Evolutionary conservation across 2,797 vertebrate species (phyloP), one percentile per base, ranked within the genome.

Genomic region (Limnodromus scolopaceus): DNA sequence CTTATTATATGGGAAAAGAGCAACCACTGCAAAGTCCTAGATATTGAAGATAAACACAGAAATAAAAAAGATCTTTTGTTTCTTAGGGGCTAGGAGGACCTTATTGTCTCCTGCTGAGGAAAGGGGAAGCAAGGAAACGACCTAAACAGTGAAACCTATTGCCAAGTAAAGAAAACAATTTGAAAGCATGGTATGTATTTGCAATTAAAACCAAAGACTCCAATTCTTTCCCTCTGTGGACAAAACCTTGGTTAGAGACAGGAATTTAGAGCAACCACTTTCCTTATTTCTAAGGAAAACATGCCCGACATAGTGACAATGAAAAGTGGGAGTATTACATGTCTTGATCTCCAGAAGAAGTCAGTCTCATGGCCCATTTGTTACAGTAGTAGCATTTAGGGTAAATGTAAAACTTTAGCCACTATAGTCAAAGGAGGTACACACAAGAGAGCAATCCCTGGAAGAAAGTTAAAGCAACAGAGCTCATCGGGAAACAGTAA

Each of bases 221-320:
- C 34, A 60, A 0, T 91, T 94, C 25, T 92, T 95, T 84, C 28
- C 17, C 46, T 92, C 58, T 74, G 46, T 32, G n/a, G 45, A 75
- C 30, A 95, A 84, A 83, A 53, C 16, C 30, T 80, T 75, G 53
- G 32, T 85, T 75, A 84, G 48, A 89, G 61, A 32, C 13, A 81
- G 57, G 71, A 91, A 69, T 82, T 76, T 32, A 43, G 54, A 88
- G n/a, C 27, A 81, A 80, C 13, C 7, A 16, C 27, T 91, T 95
- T 58, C 39, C n/a, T 70, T 92, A n/a, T 79, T 92, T 84, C 74
- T 94, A 46, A 28, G 68, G 45, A 82, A 89, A 92, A 95, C 10
- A 39, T 38, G 25, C 5, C 18, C 22, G 65, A 32, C 5, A 28
- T 2, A 41, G 30, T 60, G 63, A 78, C 51, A 88, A 38, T 30